Evolutionary conservation across 2,888 invertebrate species (phyloP).

Genomic region (Dermolepida albohirtum): DNA sequence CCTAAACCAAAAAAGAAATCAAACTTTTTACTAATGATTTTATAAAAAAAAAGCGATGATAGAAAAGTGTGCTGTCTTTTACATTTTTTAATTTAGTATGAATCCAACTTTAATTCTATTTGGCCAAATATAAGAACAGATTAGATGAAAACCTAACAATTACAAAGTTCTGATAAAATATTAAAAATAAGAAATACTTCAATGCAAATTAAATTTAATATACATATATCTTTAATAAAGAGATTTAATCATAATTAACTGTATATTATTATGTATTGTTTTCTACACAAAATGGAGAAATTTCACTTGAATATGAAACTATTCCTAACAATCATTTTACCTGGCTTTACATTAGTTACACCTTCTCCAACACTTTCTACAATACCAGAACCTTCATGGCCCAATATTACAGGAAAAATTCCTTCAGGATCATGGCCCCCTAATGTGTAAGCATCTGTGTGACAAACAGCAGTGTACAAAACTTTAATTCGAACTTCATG

Average conservation of each 20-base stretch:
- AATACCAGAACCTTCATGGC: constrained; percentile 96
- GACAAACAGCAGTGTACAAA: constrained; percentile 86
- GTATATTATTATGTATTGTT: not conserved
- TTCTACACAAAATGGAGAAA: not conserved
- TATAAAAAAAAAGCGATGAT: too few species aligned
- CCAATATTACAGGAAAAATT: constrained; percentile 90
- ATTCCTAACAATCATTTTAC: constrained; percentile 60
- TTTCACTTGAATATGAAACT: not conserved
- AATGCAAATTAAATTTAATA: too few species aligned
- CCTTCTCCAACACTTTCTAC: constrained; percentile 97
- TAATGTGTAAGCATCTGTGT: constrained; percentile 92
- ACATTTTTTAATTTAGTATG: too few species aligned
- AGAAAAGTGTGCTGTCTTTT: too few species aligned
- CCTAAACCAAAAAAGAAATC: constrained; percentile 65
- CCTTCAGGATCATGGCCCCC: constrained; percentile 93
- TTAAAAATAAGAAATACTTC: too few species aligned
- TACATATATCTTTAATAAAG: not conserved
- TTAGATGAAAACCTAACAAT: too few species aligned
- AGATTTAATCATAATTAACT: not conserved
- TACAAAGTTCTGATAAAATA: too few species aligned
- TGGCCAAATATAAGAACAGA: too few species aligned
- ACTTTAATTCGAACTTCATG: constrained; percentile 92
- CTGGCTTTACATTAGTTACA: constrained; percentile 86
- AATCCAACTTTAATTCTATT: too few species aligned
- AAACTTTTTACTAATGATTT: not conserved